Base-by-base conservation (phyloP, 1,140 invertebrate genomes). In the Dreissena rostriformis region DNA sequence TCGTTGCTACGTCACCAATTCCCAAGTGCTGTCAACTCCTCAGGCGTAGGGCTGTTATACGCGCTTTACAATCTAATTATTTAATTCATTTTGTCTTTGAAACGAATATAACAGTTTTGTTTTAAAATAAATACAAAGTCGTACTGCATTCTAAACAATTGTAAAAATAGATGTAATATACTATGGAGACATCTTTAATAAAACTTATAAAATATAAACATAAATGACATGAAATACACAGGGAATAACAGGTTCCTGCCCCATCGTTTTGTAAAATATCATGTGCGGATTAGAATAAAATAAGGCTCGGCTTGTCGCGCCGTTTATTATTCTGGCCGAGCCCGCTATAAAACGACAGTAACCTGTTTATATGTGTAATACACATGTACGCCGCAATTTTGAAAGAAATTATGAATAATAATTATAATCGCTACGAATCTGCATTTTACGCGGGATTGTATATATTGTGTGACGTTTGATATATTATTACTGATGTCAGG, bases 11-110 rank as follows among this genome's bases (percentile, higher is more conserved):
- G 26, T 51, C 15, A 51, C 26, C 15, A 51, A 71, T 19, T 75
- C 81, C 10, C 81, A 83, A 76, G 81, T 83, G 51, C 63, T 70
- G 57, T 73, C 81, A 1, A 68, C 39, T 17, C 28, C 63, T 1
- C 29, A 28, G 24, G 17, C 14, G 22, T n/a, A 15, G 29, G n/a
- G 65, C 14, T 24, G 14, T 15, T 28, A 67, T 22, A 22, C 6
- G 24, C 19, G 19, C 19, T 63, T n/a, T 2, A 19, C 2, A 63
- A 2, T 2, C 57, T n/a, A n/a, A n/a, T n/a, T 5, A n/a, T 63
- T n/a, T 4, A 63, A n/a, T 5, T 2, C 57, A 63, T n/a, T 63
- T n/a, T n/a, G 24, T 63, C 6, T 5, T 24, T 19, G 19, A 63
- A 2, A 63, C 19, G 19, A 19, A 63, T 24, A 24, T 63, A n/a